Base-by-base conservation (phyloP, 2,888 invertebrate genomes). In the Ypsolopha scabrella region DNA sequence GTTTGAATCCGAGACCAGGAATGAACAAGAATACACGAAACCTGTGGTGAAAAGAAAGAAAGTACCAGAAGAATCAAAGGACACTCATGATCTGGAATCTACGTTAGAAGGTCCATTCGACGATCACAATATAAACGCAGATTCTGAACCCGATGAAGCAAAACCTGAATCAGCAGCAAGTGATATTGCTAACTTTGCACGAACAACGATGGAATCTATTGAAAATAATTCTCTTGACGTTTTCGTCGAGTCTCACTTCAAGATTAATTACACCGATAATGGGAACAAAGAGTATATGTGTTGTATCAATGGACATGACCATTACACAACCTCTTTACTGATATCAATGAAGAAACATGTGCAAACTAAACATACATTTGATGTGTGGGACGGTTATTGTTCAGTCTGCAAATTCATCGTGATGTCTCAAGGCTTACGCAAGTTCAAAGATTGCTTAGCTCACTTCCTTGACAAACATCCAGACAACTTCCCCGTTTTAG, bases 301-400 rank as follows among this genome's bases (percentile, higher is more conserved):
- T 57, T 83, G 83, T 55, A 75, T 86, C 47, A 82, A 82, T 55
- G 72, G 74, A 14, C 66, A 71, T 37, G 62, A 67, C 50, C 83
- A 85, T 60, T 86, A 88, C 33, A 72, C 70, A 58, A 81, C 80
- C 0, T 59, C 70, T 6, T 68, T 85, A 14, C 58, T 82, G 37
- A 86, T 86, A 60, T 83, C 83, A 2, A 70, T 86, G 59, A 86
- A 83, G 56, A 82, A 79, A 60, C 85, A 85, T 54, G 71, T 82
- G 1, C 80, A 83, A 60, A 53, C 61, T 0, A 81, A 79, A 56
- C 86, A 86, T 55, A 56, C 59, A 4, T 49, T 53, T n/a, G 80
- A 87, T 35, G 66, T 63, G 24, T 90, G 90, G 90, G 85, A 87
- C 54, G 90, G 90, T 1, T 87, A 78, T 59, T 90, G 90, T 60